Evolutionary conservation across 2,888 invertebrate species (phyloP), one percentile per base, ranked within the genome.

Genomic region (Pseudoips prasinana): DNA sequence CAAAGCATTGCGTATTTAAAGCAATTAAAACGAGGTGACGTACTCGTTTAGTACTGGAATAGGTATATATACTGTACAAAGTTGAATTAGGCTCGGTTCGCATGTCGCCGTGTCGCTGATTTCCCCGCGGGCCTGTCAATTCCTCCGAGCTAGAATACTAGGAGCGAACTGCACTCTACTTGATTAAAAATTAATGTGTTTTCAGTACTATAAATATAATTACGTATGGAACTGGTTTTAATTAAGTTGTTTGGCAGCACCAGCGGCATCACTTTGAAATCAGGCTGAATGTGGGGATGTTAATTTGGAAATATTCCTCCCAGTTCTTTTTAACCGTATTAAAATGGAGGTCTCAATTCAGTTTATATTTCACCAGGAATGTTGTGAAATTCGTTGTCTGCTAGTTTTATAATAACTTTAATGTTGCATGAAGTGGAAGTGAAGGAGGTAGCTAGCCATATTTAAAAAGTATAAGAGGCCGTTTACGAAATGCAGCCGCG

Each of bases 171-270:
- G 75, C 74, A 80, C 76, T 81, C 67, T 52, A 66, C 60, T 63
- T 78, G 71, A 80, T 80, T 77, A 79, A 77, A 75, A 56, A 71
- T 77, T 71, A 61, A 77, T 63, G 64, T 58, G 52, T 71, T 69
- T 72, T 67, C 62, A 65, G 47, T 49, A 51, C 52, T 58, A 54
- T 48, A 39, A 20, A 40, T 41, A 41, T 48, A 25, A 40, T 46
- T 34, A 43, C 32, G 22, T 17, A 43, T 31, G 35, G 20, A 11
- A 38, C 24, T 31, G 27, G 8, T 37, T 39, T 33, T 38, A 34
- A 43, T 33, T 28, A 42, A 14, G 19, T 10, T 23, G 33, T 30
- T 29, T 17, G 10, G 27, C 22, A 24, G 8, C 14, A 14, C 14
- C 14, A n/a, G 14, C 19, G 7, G n/a, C 9, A n/a, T 30, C 22